Percentiles rank a stretch among this genome's conserved stretches.
phyloP scores from a whole-genome alignment of 2,113 vertebrate species.

The Alethe castanea region DNA sequence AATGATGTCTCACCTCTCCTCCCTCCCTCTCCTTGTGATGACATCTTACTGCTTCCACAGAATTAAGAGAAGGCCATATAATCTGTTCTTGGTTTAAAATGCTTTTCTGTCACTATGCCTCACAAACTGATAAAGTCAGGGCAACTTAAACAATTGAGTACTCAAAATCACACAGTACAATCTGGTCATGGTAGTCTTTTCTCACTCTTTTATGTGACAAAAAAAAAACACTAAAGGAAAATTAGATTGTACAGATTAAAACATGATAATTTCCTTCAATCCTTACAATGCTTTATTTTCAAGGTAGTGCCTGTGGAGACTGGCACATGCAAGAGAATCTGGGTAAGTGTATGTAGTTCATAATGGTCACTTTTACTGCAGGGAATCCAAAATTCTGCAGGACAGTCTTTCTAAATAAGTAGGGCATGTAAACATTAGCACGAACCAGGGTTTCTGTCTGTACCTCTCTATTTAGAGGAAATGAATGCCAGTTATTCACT shows the following conservation, averaged over 20 bases:
- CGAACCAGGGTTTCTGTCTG: slow-evolving; percentile 32
- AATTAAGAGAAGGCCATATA: not conserved
- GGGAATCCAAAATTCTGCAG: slow-evolving; percentile 43
- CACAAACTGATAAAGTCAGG: not conserved
- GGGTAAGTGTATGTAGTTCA: not conserved
- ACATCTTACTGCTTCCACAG: not conserved
- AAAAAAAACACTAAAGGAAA: not conserved
- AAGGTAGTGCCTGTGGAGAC: not conserved
- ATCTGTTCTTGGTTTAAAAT: not conserved
- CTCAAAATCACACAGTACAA: not conserved
- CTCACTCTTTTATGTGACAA: not conserved
- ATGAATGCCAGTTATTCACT: slow-evolving; percentile 58
- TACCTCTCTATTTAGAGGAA: slow-evolving; percentile 52
- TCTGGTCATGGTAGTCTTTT: not conserved
- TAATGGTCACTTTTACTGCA: slow-evolving; percentile 14
- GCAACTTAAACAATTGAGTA: not conserved
- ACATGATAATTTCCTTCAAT: not conserved
- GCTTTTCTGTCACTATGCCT: not conserved
- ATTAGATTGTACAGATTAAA: not conserved
- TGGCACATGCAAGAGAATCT: not conserved
- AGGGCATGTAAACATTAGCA: slow-evolving; percentile 61
- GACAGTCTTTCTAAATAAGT: slow-evolving; percentile 42
- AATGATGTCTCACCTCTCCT: not conserved
- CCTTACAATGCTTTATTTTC: not conserved
- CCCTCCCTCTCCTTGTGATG: not conserved